Base-by-base conservation (phyloP, 2,797 vertebrate genomes). In the Onychomys leucogaster region DNA sequence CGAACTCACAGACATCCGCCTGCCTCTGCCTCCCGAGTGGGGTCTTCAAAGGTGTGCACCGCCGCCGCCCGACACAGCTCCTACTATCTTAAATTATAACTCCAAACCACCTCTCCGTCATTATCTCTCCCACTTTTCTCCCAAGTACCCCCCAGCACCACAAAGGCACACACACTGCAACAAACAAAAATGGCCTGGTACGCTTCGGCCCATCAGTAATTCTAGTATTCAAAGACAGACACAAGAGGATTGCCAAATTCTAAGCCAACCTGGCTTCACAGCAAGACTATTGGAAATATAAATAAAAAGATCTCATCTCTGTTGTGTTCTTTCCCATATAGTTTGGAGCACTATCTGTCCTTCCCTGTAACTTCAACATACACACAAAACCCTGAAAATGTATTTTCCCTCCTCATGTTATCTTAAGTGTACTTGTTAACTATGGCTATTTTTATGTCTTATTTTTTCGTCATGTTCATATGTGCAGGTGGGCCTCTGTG, bases 171-270 rank as follows among this genome's bases (percentile, higher is more conserved):
- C 10, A 89, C 34, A 80, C 10, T 81, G 76, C 14, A 73, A 23
- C 8, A 84, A 97, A 86, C 67, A 96, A 96, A 96, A 96, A 71
- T 43, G 77, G 29, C 9, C 52, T 32, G 71, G 41, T 16, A 76
- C 6, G 4, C 27, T 41, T 43, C 27, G 29, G 55, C 55, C 21
- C 67, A 55, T 46, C 49, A 37, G 34, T 84, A 88, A 75, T 71
- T 46, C 69, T 55, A 75, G 34, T 46, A 71, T 46, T 55, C 46
- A 57, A 25, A 85, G 83, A 49, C 57, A 80, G n/a, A 71, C 11
- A 81, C 84, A 88, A 55, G 37, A 89, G 29, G 55, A 76, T 7
- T 43, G 37, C 55, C 46, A 76, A 89, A 34, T 46, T 89, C 49
- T 75, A 75, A 29, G 27, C 16, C 49, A 88, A 41, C 21, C 25